A percentile compares a stretch with the other conserved stretches of the same genome.
Evolutionary conservation across 2,888 invertebrate genomes (phyloP).

Genomic region (Eupithecia insigniata): DNA sequence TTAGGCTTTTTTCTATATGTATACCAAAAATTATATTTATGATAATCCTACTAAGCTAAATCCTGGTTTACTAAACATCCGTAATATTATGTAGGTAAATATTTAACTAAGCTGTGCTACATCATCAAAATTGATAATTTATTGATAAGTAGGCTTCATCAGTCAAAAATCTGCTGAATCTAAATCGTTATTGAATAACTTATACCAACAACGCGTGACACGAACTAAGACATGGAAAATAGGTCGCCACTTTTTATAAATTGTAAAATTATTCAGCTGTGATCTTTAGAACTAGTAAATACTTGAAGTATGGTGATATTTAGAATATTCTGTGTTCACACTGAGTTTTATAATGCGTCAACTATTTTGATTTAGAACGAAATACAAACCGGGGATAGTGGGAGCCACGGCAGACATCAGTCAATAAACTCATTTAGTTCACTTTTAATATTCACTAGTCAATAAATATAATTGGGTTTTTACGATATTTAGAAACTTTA

Average conservation of each 20-base stretch:
- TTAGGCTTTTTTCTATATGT: neutral
- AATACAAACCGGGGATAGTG: slow-evolving; percentile 81
- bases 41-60: neutral
- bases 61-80: neutral
- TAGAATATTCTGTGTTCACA: neutral
- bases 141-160: slow-evolving; percentile 28
- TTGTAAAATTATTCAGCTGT: slow-evolving; percentile 21
- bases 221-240: slow-evolving; percentile 78
- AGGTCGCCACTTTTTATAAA: slow-evolving; percentile 60
- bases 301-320: neutral
- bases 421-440: slow-evolving; percentile 81
- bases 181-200: slow-evolving; percentile 44
- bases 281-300: neutral
- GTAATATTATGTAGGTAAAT: neutral
- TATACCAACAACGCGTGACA: slow-evolving; percentile 75
- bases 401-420: slow-evolving; percentile 84
- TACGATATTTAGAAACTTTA: neutral
- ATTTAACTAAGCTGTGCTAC: neutral
- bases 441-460: slow-evolving; percentile 67
- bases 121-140: slow-evolving; percentile 7
- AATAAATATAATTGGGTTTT: slow-evolving; percentile 45
- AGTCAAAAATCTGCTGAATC: slow-evolving; percentile 44
- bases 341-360: neutral
- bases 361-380: slow-evolving; percentile 7
- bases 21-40: neutral